phyloP scores from a whole-genome alignment of 2,888 invertebrate genomes.

The Ganaspis brasiliensis region DNA sequence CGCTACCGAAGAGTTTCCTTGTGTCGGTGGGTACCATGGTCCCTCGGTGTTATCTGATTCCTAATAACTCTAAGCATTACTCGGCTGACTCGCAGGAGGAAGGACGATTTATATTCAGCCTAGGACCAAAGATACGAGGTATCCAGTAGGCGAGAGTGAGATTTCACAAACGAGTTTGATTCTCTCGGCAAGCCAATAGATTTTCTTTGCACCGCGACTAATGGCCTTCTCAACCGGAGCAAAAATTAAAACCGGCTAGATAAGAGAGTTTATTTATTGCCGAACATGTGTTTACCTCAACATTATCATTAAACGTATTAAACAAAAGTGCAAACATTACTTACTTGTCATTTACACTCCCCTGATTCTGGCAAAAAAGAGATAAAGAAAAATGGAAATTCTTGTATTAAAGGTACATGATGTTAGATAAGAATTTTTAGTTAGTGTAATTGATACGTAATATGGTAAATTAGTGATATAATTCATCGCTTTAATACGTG shows the following conservation, averaged over 20 bases:
- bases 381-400: not conserved
- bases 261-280: constrained; percentile 54
- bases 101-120: constrained; percentile 62
- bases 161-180: constrained; percentile 57
- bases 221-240: constrained; percentile 46
- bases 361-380: not conserved
- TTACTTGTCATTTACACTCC: not conserved
- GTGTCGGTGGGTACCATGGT: constrained; percentile 58
- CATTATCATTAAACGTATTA: constrained; percentile 37
- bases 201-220: constrained; percentile 34
- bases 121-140: constrained; percentile 61
- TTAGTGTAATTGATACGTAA: too few relatives aligned
- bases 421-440: too few relatives aligned
- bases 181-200: constrained; percentile 32
- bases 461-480: too few relatives aligned
- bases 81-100: constrained; percentile 46
- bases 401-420: not conserved
- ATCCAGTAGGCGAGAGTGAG: constrained; percentile 57
- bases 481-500: too few relatives aligned
- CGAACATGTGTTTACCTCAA: constrained; percentile 40
- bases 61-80: constrained; percentile 69
- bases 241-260: constrained; percentile 59
- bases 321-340: constrained; percentile 30
- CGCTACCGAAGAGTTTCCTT: constrained; percentile 68
- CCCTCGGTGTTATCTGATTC: constrained; percentile 69